These are phyloP conservation scores for Daktulosphaira vitifoliae DNA, from an alignment of 1,140 invertebrate genomes.

Conservation along the genomic window DNA sequence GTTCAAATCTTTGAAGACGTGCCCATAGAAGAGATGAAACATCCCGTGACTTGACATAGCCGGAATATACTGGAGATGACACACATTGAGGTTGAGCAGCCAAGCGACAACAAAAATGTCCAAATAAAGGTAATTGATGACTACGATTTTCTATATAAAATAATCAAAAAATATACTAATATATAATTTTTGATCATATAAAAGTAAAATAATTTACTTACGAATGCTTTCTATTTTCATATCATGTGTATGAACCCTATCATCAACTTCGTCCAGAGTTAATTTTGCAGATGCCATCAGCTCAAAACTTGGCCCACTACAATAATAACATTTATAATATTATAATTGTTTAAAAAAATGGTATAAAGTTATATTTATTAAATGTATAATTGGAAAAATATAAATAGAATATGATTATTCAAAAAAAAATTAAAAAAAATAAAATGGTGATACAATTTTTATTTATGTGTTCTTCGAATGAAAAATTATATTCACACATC, in stretches of 20 bases:
- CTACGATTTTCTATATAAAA: conserved; percentile 49
- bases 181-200: background rate
- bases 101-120: conserved; percentile 63
- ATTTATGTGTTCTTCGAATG: too few relatives aligned
- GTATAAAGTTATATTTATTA: too few relatives aligned
- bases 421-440: too few relatives aligned
- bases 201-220: conserved; percentile 37
- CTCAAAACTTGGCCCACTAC: conserved; percentile 60
- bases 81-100: conserved; percentile 58
- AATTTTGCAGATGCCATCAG: conserved; percentile 56
- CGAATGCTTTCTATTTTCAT: conserved; percentile 47
- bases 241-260: conserved; percentile 50
- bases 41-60: conserved; percentile 44
- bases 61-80: conserved; percentile 48
- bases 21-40: background rate
- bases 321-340: too few relatives aligned
- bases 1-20: conserved; percentile 15
- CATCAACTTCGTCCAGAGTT: conserved; percentile 52
- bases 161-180: conserved; percentile 31
- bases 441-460: too few relatives aligned
- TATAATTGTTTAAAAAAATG: too few relatives aligned
- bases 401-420: too few relatives aligned
- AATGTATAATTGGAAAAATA: too few relatives aligned
- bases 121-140: conserved; percentile 58
- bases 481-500: too few relatives aligned